Conservation (phyloP, 2,113 vertebrate species). For the Mastomys natalensis region DNA sequence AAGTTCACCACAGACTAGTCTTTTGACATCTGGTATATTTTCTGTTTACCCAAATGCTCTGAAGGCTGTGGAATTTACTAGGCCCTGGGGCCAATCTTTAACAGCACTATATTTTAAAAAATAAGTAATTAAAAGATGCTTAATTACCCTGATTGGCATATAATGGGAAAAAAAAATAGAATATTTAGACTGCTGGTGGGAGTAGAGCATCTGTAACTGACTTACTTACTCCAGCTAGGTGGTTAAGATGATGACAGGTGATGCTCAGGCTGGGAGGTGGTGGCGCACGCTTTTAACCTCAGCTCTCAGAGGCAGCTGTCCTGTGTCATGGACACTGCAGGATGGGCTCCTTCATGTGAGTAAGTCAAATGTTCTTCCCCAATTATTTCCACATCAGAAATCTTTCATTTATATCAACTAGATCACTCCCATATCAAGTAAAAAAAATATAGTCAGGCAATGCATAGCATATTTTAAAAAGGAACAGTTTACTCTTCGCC, state of each 20-base stretch:
- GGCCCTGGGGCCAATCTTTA: background rate
- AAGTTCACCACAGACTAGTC: background rate
- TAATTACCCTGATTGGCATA: conserved; percentile 52
- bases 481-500: background rate
- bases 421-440: background rate
- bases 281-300: background rate
- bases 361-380: background rate
- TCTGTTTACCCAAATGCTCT: conserved; percentile 47
- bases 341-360: background rate
- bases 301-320: background rate
- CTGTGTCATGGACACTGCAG: background rate
- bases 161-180: conserved; percentile 45
- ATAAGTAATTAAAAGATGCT: background rate
- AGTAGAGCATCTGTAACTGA: conserved; percentile 28
- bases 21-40: conserved; percentile 29
- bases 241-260: background rate
- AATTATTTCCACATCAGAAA: background rate
- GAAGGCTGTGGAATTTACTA: background rate
- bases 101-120: background rate
- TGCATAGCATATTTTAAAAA: background rate
- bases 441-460: background rate
- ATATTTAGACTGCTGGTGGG: conserved; percentile 46
- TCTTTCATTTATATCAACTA: background rate
- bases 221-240: background rate
- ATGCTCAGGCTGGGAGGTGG: background rate